phyloP scores from a whole-genome alignment of 2,888 invertebrate species.

The Eupsilia transversa region DNA sequence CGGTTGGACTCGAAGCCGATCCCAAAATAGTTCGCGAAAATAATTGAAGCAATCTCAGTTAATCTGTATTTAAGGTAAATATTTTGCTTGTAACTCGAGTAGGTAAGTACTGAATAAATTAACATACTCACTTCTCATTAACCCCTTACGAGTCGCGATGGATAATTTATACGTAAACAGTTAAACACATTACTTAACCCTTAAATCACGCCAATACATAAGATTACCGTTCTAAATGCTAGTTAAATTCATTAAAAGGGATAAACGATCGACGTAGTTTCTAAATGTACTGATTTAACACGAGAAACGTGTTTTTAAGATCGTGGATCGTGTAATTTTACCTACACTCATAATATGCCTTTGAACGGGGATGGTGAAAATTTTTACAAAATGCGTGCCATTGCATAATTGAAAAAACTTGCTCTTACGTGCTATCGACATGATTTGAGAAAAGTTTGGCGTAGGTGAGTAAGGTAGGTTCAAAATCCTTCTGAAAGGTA shows the following conservation, averaged over 20 bases:
- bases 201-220: constrained; percentile 49
- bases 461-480: background rate
- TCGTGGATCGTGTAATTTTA: constrained; percentile 61
- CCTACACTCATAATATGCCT: constrained; percentile 56
- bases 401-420: background rate
- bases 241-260: constrained; percentile 53
- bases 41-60: background rate
- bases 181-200: constrained; percentile 32
- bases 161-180: constrained; percentile 52
- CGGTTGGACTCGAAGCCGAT: too few species aligned
- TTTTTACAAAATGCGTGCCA: background rate
- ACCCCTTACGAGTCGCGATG: constrained; percentile 12
- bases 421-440: background rate
- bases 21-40: too few species aligned
- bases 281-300: constrained; percentile 57
- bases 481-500: background rate
- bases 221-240: constrained; percentile 53
- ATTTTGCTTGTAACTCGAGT: constrained; percentile 25
- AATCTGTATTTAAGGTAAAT: constrained; percentile 8
- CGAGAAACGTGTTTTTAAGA: constrained; percentile 56
- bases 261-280: constrained; percentile 46
- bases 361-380: background rate
- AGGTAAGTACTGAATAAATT: constrained; percentile 37
- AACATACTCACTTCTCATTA: constrained; percentile 41
- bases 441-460: background rate